Percentiles rank a stretch among this genome's conserved stretches.
phyloP scores from a whole-genome alignment of 2,113 vertebrate genomes.

The Ceuthmochares aereus region DNA sequence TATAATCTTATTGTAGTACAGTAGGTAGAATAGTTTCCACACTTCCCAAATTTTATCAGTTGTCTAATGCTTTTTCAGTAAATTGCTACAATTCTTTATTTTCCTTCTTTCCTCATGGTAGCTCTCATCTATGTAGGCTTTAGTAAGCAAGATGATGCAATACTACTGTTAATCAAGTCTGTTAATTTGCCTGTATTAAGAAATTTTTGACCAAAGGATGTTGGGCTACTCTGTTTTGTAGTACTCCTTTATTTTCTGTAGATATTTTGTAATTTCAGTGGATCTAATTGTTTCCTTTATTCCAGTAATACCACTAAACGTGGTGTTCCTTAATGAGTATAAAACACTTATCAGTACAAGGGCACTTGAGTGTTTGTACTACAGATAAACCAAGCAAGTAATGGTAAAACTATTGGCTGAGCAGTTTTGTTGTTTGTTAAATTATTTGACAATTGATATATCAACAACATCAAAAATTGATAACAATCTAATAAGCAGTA shows the following conservation, averaged over 20 bases:
- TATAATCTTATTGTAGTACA: background rate
- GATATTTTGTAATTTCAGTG: background rate
- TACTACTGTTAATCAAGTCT: background rate
- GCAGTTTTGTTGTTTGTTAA: background rate
- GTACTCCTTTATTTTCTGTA: background rate
- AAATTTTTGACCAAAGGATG: background rate
- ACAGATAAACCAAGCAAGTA: background rate
- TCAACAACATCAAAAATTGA: background rate
- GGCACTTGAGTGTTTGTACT: background rate
- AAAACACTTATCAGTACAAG: rapidly evolving
- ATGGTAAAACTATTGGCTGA: background rate
- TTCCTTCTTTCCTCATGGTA: background rate
- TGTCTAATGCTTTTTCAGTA: background rate
- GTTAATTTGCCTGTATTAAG: background rate
- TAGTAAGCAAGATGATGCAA: background rate
- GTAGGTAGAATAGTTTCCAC: background rate
- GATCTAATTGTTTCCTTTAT: background rate
- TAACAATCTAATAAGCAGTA: background rate
- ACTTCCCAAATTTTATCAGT: background rate
- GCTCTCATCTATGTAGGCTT: background rate
- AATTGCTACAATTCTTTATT: background rate
- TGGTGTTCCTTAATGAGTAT: background rate
- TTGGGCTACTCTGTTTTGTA: background rate
- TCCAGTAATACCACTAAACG: background rate
- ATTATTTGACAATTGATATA: background rate